Evolutionary conservation across 2,797 vertebrate species (phyloP).

Genomic region (Amblyopsis hoosieri): DNA sequence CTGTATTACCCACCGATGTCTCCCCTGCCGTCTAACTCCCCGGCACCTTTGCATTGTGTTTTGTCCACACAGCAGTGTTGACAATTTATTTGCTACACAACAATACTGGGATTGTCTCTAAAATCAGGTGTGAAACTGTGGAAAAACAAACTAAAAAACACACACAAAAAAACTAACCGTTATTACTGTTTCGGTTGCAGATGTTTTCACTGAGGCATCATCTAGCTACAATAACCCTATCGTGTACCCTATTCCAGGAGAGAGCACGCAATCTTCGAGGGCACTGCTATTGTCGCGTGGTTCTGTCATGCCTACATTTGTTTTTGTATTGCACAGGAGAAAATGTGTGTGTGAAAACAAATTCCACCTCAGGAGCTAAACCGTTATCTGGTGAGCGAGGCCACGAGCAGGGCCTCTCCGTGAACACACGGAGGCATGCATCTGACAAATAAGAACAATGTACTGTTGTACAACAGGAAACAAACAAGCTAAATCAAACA

Average conservation of each 20-base stretch:
- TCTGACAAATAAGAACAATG: no score
- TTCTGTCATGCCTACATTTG: constrained; percentile 33
- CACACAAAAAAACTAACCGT: constrained; percentile 33
- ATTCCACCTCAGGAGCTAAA: constrained; percentile 46
- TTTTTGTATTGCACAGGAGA: constrained; percentile 26
- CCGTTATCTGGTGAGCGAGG: constrained; percentile 18
- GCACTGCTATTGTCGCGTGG: constrained; percentile 28
- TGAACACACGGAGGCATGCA: no score
- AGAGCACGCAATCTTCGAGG: constrained; percentile 33
- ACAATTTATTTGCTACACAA: constrained; percentile 48
- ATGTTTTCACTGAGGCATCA: constrained; percentile 44
- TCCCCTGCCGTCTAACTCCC: constrained; percentile 25
- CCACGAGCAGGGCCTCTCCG: no score
- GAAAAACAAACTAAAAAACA: constrained; percentile 56
- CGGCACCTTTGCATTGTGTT: constrained; percentile 38
- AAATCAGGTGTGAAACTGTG: constrained; percentile 55
- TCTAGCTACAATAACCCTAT: constrained; percentile 36
- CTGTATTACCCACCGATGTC: constrained; percentile 25
- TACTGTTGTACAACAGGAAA: background rate
- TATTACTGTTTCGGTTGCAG: constrained; percentile 40
- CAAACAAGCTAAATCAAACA: no score
- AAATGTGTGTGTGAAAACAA: constrained; percentile 42
- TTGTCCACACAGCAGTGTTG: constrained; percentile 36
- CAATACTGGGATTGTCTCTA: constrained; percentile 53
- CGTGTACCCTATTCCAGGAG: constrained; percentile 24